Conservation (phyloP, 2,888 invertebrate species). For the Stegana nigrithorax region DNA sequence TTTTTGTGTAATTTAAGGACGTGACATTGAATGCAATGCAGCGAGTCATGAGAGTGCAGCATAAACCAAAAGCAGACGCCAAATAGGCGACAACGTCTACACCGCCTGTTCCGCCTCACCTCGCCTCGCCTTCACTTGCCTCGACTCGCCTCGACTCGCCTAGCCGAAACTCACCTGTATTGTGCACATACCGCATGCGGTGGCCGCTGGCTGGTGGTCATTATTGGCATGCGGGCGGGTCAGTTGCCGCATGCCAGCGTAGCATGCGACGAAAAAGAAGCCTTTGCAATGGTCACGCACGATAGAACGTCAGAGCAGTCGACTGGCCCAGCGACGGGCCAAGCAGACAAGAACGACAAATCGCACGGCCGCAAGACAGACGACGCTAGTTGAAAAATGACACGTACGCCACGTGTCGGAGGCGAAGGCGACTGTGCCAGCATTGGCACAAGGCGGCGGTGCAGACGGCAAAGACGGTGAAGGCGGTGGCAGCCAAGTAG, state of each 20-base stretch:
- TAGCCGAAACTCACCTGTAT: too few relatives aligned
- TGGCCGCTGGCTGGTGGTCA: too few relatives aligned
- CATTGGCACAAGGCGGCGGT: neutral
- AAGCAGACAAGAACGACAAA: neutral
- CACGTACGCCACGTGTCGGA: conserved; percentile 39
- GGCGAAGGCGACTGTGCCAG: neutral
- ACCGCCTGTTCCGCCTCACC: too few relatives aligned
- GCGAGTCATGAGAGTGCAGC: neutral
- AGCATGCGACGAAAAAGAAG: conserved; percentile 36
- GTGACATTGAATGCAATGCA: conserved; percentile 45
- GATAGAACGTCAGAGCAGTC: neutral
- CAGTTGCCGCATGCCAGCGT: too few relatives aligned
- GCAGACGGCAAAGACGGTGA: neutral
- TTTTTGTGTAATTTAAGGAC: conserved; percentile 62
- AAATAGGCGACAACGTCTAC: too few relatives aligned
- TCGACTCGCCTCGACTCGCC: too few relatives aligned
- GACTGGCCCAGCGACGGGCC: neutral
- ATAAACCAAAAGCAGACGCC: too few relatives aligned
- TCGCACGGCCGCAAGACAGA: neutral
- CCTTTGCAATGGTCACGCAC: conserved; percentile 52
- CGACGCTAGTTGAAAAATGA: conserved; percentile 51
- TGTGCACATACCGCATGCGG: too few relatives aligned
- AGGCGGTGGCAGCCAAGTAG: too few relatives aligned
- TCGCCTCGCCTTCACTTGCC: too few relatives aligned
- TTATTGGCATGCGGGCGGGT: too few relatives aligned